Evolutionary conservation across 2,113 vertebrate genomes (phyloP).

Genomic region (Oryzias woworae): DNA sequence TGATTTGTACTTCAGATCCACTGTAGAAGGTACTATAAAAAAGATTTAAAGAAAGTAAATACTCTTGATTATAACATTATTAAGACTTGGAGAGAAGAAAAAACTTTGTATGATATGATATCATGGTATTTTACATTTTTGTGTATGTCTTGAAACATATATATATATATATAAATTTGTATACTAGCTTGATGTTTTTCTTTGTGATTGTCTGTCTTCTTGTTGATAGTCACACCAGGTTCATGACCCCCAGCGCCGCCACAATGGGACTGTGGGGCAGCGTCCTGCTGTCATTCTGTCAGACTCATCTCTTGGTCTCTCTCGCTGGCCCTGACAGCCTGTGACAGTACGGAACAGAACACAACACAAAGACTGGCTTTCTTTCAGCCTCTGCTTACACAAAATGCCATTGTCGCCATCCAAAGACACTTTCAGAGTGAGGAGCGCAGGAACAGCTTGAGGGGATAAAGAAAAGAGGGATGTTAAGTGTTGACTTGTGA

Average conservation of each 20-base stretch:
- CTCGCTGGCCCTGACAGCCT: constrained; percentile 55
- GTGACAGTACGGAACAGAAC: constrained; percentile 57
- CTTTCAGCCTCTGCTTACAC: constrained; percentile 61
- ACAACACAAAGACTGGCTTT: constrained; percentile 55
- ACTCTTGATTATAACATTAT: no score
- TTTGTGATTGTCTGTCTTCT: background rate
- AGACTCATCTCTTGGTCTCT: constrained; percentile 43
- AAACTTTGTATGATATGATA: background rate
- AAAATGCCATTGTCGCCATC: constrained; percentile 64
- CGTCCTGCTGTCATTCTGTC: constrained; percentile 50
- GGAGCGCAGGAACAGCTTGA: background rate
- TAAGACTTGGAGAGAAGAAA: background rate
- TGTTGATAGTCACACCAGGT: constrained; percentile 25
- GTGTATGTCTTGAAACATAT: background rate
- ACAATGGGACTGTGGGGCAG: constrained; percentile 35
- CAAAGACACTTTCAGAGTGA: constrained; percentile 31
- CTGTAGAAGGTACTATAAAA: no score
- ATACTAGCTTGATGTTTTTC: constrained; percentile 1
- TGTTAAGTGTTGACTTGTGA: constrained; percentile 44
- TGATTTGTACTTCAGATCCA: no score
- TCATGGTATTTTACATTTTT: background rate
- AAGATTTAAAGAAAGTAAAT: no score
- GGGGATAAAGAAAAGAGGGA: constrained; percentile 13
- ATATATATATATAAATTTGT: no score
- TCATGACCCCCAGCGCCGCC: constrained; percentile 41